Conservation (phyloP, 2,797 vertebrate species). For the Naso thynnoides region DNA sequence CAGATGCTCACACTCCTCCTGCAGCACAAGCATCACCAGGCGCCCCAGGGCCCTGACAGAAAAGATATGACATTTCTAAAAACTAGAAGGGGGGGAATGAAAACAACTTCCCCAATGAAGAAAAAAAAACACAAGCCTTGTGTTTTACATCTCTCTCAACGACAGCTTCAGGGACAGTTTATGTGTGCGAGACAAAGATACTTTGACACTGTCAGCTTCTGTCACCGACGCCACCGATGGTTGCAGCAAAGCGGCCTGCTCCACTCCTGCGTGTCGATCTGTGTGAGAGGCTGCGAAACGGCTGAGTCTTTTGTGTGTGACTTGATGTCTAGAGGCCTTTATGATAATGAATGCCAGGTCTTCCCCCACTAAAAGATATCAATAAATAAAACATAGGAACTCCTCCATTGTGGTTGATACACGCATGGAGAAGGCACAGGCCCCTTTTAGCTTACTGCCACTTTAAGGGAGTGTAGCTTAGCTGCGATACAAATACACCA, state of each 20-base stretch:
- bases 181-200: slow-evolving; percentile 81
- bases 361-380: slow-evolving; percentile 84
- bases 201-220: slow-evolving; percentile 89
- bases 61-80: slow-evolving; percentile 79
- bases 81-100: slow-evolving; percentile 72
- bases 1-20: slow-evolving; percentile 72
- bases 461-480: slow-evolving; percentile 71
- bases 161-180: slow-evolving; percentile 90
- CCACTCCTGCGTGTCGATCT: slow-evolving; percentile 54
- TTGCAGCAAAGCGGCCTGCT: slow-evolving; percentile 72
- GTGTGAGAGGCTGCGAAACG: slow-evolving; percentile 51
- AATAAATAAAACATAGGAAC: slow-evolving; percentile 88
- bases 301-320: slow-evolving; percentile 74
- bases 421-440: slow-evolving; percentile 33
- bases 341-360: slow-evolving; percentile 86
- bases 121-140: slow-evolving; percentile 55
- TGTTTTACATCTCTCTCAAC: slow-evolving; percentile 84
- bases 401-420: slow-evolving; percentile 76
- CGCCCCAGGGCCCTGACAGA: slow-evolving; percentile 84
- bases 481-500: slow-evolving; percentile 75
- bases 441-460: slow-evolving; percentile 68
- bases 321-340: slow-evolving; percentile 87
- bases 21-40: slow-evolving; percentile 67
- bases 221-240: slow-evolving; percentile 77
- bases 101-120: slow-evolving; percentile 77